Percentiles rank a stretch among this genome's conserved stretches.
These are phyloP conservation scores for Dasypogon diadema DNA, from an alignment of 2,888 invertebrate species.

Conservation along the genomic window DNA sequence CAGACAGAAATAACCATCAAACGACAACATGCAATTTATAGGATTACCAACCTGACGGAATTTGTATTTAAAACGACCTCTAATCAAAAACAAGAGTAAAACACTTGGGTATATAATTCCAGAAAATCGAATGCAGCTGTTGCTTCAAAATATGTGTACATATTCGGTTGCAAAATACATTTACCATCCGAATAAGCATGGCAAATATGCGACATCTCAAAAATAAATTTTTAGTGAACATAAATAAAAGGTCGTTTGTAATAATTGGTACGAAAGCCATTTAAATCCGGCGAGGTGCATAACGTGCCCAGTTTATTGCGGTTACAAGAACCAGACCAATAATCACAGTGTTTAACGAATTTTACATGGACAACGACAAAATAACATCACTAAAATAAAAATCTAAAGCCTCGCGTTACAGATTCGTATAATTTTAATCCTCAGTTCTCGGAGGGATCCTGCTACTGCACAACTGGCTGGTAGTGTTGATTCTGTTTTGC, in stretches of 20 bases:
- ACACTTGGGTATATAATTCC: no score
- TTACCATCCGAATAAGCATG: not conserved
- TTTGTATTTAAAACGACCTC: no score
- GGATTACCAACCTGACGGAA: no score
- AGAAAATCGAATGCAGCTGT: no score
- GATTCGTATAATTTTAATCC: slow-evolving; percentile 32
- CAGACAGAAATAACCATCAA: no score
- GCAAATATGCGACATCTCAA: not conserved
- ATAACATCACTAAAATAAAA: slow-evolving; percentile 25
- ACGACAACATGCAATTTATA: no score
- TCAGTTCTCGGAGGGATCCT: not conserved
- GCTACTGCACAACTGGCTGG: not conserved
- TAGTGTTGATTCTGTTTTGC: no score
- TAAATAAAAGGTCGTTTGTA: slow-evolving; percentile 29
- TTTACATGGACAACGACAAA: slow-evolving; percentile 19
- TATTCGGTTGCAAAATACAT: not conserved
- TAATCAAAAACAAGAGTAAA: no score
- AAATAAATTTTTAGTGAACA: not conserved
- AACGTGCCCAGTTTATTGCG: slow-evolving; percentile 27
- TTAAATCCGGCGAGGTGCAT: slow-evolving; percentile 7
- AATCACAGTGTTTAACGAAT: slow-evolving; percentile 42
- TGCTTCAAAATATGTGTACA: not conserved
- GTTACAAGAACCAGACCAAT: slow-evolving; percentile 29
- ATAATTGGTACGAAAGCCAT: slow-evolving; percentile 24
- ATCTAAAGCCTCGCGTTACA: slow-evolving; percentile 26